Base-by-base conservation (phyloP, 2,888 invertebrate genomes). In the Campaea margaritaria region DNA sequence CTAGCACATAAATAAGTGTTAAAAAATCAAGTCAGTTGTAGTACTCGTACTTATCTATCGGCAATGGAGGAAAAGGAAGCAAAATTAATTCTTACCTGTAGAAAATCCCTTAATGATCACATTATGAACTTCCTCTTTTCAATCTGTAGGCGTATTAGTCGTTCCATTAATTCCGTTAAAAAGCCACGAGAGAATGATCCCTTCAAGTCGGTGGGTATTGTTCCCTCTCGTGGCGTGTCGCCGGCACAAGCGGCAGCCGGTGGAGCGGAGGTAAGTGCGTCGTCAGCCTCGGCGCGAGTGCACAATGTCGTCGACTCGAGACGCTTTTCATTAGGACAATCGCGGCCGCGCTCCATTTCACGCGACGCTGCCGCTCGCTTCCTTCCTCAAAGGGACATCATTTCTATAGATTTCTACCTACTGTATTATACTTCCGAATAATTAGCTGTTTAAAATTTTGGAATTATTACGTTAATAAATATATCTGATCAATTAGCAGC, bases 271-370 rank as follows among this genome's bases (percentile, higher is more conserved):
- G 1, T 1, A 9, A 31, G 31, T 31, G 50, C 36, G 15, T 36
- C 31, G 51, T 11, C 47, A 44, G 36, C 4, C 10, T n/a, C 36
- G 36, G 31, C 31, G 3, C 3, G 47, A 10, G 46, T n/a, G 8
- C 51, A 51, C 41, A 48, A 21, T 42, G 48, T 44, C 48, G 47
- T 21, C 36, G 67, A 64, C 72, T 73, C 72, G 69, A 80, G 82
- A 77, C 63, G 86, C 83, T 84, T 85, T 87, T 87, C 82, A 87
- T 87, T 87, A 87, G 69, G 64, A 75, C 85, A 87, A 86, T 87
- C 65, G 75, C 65, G 75, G 62, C 53, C 67, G 66, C 67, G 75
- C 73, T 75, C 75, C 75, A 75, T 78, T 76, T 74, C 72, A 71
- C 79, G 74, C 75, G 58, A 67, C 62, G 38, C 2, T 38, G 38